phyloP scores from a whole-genome alignment of 1,140 invertebrate genomes.

The Drosophila repleta region DNA sequence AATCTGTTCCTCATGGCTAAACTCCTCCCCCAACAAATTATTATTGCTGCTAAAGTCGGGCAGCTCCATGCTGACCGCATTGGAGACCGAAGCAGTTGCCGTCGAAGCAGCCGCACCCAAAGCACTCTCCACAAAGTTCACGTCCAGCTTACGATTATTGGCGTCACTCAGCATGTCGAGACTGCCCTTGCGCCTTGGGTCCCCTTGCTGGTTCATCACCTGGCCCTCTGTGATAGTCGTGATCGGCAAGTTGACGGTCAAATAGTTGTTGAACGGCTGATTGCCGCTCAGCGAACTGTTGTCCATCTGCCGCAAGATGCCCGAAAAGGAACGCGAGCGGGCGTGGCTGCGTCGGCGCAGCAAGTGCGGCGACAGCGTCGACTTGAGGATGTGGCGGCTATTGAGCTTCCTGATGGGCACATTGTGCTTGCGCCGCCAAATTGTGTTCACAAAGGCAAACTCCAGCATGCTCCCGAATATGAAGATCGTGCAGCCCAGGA shows the following conservation, averaged over 20 bases:
- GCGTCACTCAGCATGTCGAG: slow-evolving; percentile 30
- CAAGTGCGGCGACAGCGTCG: slow-evolving; percentile 90
- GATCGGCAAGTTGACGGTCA: slow-evolving; percentile 76
- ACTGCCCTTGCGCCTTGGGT: background rate
- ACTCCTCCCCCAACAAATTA: slow-evolving; percentile 36
- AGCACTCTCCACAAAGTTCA: slow-evolving; percentile 63
- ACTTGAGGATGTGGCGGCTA: slow-evolving; percentile 92
- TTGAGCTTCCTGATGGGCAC: slow-evolving; percentile 93
- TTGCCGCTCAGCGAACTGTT: slow-evolving; percentile 75
- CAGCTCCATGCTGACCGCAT: slow-evolving; percentile 9
- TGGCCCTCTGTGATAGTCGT: slow-evolving; percentile 70
- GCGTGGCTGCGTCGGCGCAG: slow-evolving; percentile 88
- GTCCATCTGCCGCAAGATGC: slow-evolving; percentile 85
- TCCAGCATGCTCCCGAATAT: slow-evolving; percentile 94
- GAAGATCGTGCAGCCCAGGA: slow-evolving; percentile 92
- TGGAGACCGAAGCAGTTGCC: background rate
- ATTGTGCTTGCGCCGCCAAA: slow-evolving; percentile 92
- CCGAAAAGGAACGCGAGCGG: slow-evolving; percentile 89
- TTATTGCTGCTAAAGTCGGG: slow-evolving; percentile 34
- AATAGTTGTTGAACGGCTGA: slow-evolving; percentile 68
- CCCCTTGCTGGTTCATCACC: slow-evolving; percentile 26
- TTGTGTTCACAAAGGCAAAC: slow-evolving; percentile 95
- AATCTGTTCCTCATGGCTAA: slow-evolving; percentile 43
- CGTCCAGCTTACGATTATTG: slow-evolving; percentile 45
- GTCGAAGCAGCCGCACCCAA: slow-evolving; percentile 13